These are phyloP conservation scores for Ormyrus pomaceus DNA, from an alignment of 2,888 invertebrate species.

Conservation along the genomic window DNA sequence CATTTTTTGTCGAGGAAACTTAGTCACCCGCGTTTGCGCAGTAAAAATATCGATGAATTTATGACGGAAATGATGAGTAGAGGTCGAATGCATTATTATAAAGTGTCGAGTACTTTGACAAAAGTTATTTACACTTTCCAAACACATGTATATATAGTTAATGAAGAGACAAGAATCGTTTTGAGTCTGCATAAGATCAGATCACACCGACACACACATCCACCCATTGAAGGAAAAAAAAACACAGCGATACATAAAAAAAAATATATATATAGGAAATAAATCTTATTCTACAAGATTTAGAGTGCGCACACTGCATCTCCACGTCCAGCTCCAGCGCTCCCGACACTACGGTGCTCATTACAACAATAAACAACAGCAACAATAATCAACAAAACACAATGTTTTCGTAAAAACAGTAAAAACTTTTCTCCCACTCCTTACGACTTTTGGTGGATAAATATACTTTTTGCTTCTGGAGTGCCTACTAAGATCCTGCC, in stretches of 20 bases:
- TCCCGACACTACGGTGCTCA: slow-evolving; percentile 74
- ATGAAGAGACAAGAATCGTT: slow-evolving; percentile 13
- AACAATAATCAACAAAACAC: too few species aligned
- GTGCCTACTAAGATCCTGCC: slow-evolving; percentile 64
- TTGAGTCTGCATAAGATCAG: slow-evolving; percentile 41
- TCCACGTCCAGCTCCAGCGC: slow-evolving; percentile 73
- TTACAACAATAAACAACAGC: slow-evolving; percentile 33
- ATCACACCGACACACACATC: slow-evolving; percentile 19
- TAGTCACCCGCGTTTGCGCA: not conserved
- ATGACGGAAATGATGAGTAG: too few species aligned
- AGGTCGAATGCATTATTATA: too few species aligned
- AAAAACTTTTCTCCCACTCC: slow-evolving; percentile 41
- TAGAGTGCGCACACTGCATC: slow-evolving; percentile 68
- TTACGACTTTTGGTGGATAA: slow-evolving; percentile 31
- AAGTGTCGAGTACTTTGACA: too few species aligned
- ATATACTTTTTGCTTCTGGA: slow-evolving; percentile 34
- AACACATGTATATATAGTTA: slow-evolving; percentile 29
- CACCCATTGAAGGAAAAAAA: slow-evolving; percentile 31
- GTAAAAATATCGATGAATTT: too few species aligned
- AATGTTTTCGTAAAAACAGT: too few species aligned
- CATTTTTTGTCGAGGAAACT: not conserved
- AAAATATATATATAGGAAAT: slow-evolving; percentile 29
- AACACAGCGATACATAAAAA: slow-evolving; percentile 32
- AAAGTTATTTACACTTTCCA: slow-evolving; percentile 46
- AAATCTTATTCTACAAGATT: slow-evolving; percentile 7